Conservation (phyloP, 2,888 invertebrate genomes). For the Deilephila elpenor region DNA sequence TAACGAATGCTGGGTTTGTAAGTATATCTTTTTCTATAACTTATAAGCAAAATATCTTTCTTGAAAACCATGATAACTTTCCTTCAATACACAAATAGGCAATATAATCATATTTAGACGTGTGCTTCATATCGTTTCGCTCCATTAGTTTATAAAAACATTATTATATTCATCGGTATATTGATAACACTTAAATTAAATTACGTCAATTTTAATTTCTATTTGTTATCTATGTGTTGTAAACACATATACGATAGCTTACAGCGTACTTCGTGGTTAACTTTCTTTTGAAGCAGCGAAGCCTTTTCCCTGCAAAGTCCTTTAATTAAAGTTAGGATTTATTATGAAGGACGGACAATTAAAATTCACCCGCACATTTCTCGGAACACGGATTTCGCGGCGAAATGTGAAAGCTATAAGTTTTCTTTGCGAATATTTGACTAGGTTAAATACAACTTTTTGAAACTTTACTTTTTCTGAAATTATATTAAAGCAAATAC, state of each 20-base stretch:
- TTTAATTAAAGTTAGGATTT: slow-evolving; percentile 27
- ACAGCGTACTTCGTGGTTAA: not conserved
- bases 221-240: not conserved
- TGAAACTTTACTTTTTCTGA: too few relatives aligned
- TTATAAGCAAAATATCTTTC: too few relatives aligned
- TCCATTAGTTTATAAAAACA: too few relatives aligned
- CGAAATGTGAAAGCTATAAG: not conserved
- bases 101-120: too few relatives aligned
- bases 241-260: not conserved
- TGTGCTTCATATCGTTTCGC: too few relatives aligned
- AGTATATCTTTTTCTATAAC: too few relatives aligned
- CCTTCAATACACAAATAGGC: too few relatives aligned
- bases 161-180: too few relatives aligned
- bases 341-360: slow-evolving; percentile 18
- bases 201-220: not conserved
- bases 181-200: too few relatives aligned
- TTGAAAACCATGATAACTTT: too few relatives aligned
- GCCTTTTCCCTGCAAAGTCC: slow-evolving; percentile 4
- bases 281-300: slow-evolving; percentile 7
- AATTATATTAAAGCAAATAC: too few relatives aligned
- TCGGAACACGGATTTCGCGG: not conserved
- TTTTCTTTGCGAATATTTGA: not conserved
- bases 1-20: too few relatives aligned
- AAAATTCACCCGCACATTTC: slow-evolving; percentile 14
- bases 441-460: not conserved